Base-by-base conservation (phyloP, 2,113 vertebrate genomes). In the Motacilla alba region DNA sequence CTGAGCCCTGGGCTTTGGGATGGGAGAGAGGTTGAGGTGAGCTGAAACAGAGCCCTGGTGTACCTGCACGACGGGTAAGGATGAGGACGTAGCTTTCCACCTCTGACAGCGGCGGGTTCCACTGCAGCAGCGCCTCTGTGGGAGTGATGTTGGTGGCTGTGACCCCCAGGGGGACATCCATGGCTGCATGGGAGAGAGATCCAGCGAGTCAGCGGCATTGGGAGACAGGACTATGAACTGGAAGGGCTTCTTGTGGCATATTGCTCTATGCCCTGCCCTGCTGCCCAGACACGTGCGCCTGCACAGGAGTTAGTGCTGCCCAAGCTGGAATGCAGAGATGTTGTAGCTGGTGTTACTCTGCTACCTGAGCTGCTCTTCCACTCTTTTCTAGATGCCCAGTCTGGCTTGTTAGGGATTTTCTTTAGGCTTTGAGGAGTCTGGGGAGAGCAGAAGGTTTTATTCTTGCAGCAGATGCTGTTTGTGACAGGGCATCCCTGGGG, bases 71-170 rank as follows among this genome's bases (percentile, higher is more conserved):
- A 87, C 95, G 98, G 2, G 98, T 99, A 87, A 99, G 98, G 20
- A 99, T 88, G 37, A 99, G 97, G 77, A 99, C 96, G 0, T 99
- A 99, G 97, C 98, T 99, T 94, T 99, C 99, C 63, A 99, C 99
- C 6, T 96, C 98, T 4, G 98, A 98, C 47, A 97, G 66, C 0
- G 99, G 99, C 0, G 99, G 97, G 50, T 97, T 98, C 99, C 99
- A 99, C 87, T 98, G 98, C 83, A 99, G 97, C 95, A 99, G 95
- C 2, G 98, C 98, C 96, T 98, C 99, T 0, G 98, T 99, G 24
- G 99, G 99, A 22, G 99, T 99, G 95, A 99, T 95, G 74, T 99
- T 99, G 69, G 98, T 98, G 41, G 98, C 98, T 0, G 95, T 98
- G 97, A 99, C 97, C 79, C 98, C 98, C 68, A 98, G 83, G 6